Evolutionary conservation across 1,140 invertebrate species (phyloP).

Genomic region (Teleopsis dalmanni): DNA sequence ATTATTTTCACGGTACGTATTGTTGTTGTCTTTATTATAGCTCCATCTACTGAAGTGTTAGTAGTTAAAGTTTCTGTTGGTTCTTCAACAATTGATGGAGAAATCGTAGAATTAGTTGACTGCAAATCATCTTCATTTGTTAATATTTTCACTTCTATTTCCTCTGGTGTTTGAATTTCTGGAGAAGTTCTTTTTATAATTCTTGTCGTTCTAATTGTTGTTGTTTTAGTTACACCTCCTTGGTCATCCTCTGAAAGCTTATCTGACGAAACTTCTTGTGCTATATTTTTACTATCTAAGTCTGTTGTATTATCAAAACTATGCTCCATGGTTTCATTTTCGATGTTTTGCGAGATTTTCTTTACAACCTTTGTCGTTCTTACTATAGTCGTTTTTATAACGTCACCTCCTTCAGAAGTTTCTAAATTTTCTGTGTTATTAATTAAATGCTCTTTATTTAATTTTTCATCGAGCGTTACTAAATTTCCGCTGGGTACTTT

Average conservation of each 20-base stretch:
- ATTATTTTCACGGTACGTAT: constrained; percentile 40
- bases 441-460: too few relatives aligned
- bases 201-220: constrained; percentile 37
- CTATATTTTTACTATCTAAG: too few relatives aligned
- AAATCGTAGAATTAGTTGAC: too few relatives aligned
- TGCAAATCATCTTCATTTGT: too few relatives aligned
- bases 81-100: constrained; percentile 29
- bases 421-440: too few relatives aligned
- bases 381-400: constrained; percentile 37
- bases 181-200: constrained; percentile 24
- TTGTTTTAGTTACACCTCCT: constrained; percentile 37
- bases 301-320: too few relatives aligned
- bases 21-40: constrained; percentile 40
- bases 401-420: constrained; percentile 17
- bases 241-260: too few relatives aligned
- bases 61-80: constrained; percentile 33
- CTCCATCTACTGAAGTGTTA: constrained; percentile 38
- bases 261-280: too few relatives aligned
- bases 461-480: too few relatives aligned
- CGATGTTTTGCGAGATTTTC: constrained; percentile 31
- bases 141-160: too few relatives aligned
- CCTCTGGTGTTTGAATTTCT: too few relatives aligned
- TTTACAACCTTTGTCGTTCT: constrained; percentile 39
- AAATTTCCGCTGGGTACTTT: too few relatives aligned
- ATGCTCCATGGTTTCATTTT: constrained; percentile 22